A percentile compares a stretch with the other conserved stretches of the same genome.
These are phyloP conservation scores for Bacillus rossius DNA, from an alignment of 1,140 invertebrate genomes.

Conservation along the genomic window DNA sequence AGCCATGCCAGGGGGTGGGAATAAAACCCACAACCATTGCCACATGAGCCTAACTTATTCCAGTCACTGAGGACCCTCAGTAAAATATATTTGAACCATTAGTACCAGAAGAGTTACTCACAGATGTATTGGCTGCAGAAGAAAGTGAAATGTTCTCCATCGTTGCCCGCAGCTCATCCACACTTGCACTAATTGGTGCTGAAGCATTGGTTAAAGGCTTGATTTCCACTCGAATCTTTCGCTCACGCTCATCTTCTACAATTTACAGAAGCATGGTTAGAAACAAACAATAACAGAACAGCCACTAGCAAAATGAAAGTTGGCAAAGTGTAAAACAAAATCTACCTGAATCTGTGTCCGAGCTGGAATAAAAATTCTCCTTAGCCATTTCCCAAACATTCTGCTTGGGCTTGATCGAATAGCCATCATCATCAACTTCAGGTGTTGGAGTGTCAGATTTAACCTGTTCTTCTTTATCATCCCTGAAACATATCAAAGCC, in stretches of 20 bases:
- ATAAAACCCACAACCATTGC: no score
- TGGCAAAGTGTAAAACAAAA: not conserved
- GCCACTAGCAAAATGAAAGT: not conserved
- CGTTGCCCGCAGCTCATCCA: conserved; percentile 88
- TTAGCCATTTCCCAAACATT: conserved; percentile 61
- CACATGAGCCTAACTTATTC: no score
- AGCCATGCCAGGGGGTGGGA: no score
- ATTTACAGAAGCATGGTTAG: conserved; percentile 1
- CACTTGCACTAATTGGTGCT: conserved; percentile 84
- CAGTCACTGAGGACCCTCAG: no score
- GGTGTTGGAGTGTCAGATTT: conserved; percentile 54
- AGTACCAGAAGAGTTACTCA: no score
- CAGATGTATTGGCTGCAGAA: conserved; percentile 56
- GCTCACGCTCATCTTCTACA: conserved; percentile 70
- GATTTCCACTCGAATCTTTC: conserved; percentile 91
- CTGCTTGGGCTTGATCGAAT: conserved; percentile 74
- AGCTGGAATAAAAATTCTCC: conserved; percentile 84
- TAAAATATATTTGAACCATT: no score
- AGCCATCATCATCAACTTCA: conserved; percentile 93
- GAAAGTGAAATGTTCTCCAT: conserved; percentile 88
- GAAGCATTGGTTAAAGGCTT: conserved; percentile 87
- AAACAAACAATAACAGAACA: not conserved
- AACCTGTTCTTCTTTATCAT: conserved; percentile 65
- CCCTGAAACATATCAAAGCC: conserved; percentile 37
- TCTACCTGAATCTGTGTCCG: conserved; percentile 83